Conservation (phyloP, 37 sponge, comb jelly and placozoan genomes). For the Ianthella basta region DNA sequence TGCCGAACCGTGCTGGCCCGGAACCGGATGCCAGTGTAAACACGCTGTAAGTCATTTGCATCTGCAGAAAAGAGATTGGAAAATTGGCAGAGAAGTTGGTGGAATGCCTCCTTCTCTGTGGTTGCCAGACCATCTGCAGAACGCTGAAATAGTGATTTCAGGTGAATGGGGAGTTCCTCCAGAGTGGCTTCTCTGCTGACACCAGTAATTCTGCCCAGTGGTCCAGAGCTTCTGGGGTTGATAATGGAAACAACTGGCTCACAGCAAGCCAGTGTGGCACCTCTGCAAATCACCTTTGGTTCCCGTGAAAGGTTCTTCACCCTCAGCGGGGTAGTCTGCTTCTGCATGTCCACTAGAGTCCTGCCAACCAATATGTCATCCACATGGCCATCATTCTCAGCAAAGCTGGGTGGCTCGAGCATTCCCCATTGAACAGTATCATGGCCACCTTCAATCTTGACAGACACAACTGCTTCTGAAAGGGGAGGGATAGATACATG, state of each 20-base stretch:
- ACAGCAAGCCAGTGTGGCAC: conserved; percentile 9
- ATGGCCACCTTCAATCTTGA: neutral
- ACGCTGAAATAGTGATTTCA: too few species aligned
- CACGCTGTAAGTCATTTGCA: too few species aligned
- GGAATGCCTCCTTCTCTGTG: too few species aligned
- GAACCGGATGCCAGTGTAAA: too few species aligned
- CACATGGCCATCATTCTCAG: too few species aligned
- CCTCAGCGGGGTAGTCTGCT: conserved; percentile 1
- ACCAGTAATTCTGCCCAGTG: neutral
- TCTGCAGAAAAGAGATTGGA: too few species aligned
- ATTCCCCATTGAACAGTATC: neutral
- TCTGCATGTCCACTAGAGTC: conserved; percentile 1
- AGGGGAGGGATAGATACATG: neutral
- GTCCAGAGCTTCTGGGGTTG: neutral
- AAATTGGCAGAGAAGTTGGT: too few species aligned
- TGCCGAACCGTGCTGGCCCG: too few species aligned
- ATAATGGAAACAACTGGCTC: neutral
- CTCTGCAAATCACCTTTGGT: neutral
- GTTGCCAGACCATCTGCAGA: too few species aligned
- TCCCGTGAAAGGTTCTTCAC: conserved; percentile 7
- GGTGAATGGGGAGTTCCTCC: conserved; percentile 11
- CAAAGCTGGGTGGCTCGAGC: neutral
- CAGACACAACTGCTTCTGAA: neutral
- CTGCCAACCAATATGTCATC: conserved; percentile 29
- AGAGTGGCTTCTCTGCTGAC: too few species aligned